Base-by-base conservation (phyloP, 2,797 vertebrate genomes). In the Hipposideros larvatus region DNA sequence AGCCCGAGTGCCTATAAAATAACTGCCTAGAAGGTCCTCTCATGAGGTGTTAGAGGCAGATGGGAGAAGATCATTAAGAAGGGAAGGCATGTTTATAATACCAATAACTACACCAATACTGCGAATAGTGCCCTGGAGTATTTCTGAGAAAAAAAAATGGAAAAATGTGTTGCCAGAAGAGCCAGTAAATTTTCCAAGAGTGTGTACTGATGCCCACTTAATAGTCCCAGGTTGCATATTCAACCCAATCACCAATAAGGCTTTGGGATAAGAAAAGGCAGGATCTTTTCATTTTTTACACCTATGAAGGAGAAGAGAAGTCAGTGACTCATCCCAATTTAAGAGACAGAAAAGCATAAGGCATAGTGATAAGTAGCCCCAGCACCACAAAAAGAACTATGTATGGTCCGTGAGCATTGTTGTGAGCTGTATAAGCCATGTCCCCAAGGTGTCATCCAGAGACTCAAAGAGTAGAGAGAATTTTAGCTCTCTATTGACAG, bases 131-230 rank as follows among this genome's bases (percentile, higher is more conserved):
- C 59, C 61, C 57, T 83, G 26, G 34, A 59, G 22, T 84, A 71
- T 13, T 73, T 96, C 82, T 87, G 31, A 87, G n/a, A 87, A 14
- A 92, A 28, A 92, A 84, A 87, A 63, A 80, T 18, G 18, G 48
- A 77, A 88, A 94, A 68, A 10, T 28, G 5, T 78, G 26, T 59
- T 84, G n/a, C 66, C 34, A 65, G 31, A 82, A 92, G 21, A 93
- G 2, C 22, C 7, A 31, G 13, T 4, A 11, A 34, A 37, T 48
- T 84, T 91, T 80, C 48, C 37, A 73, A 21, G 34, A 61, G 22
- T 37, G 2, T 26, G 6, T 18, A 21, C 26, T 34, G 66, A 92
- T 10, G 4, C 4, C 31, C 5, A n/a, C 82, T 78, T 82, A 78
- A 43, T 2, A 70, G 28, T 80, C 53, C 26, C 28, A 41, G 41